Base-by-base conservation (phyloP, 2,113 vertebrate genomes). In the Periophthalmodon schlosseri region DNA sequence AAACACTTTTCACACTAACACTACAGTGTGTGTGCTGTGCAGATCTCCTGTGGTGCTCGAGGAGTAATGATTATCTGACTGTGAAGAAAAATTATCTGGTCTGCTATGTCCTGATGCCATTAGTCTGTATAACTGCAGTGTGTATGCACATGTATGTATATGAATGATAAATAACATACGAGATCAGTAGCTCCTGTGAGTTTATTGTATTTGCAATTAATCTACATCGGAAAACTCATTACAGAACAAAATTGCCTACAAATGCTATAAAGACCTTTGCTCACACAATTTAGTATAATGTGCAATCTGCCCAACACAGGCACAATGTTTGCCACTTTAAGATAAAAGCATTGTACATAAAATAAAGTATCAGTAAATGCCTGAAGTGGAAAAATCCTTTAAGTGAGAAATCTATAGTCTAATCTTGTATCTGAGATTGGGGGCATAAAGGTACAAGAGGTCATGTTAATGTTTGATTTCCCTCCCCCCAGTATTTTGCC, bases 171-270 rank as follows among this genome's bases (percentile, higher is more conserved):
- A 61, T 18, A 24, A 4, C 11, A 70, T 13, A 79, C 74, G 13
- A 69, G 63, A 23, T 4, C 54, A 69, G 69, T 21, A 67, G 56
- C 75, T 58, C 58, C 63, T 56, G 34, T 71, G 58, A 70, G 20
- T 20, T 65, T 21, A 67, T 70, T 69, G 50, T 83, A 76, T 23
- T 56, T 20, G 33, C 7, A 77, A 82, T 80, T 83, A 77, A 78
- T 83, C 58, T 57, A 61, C n/a, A 84, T 54, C 24, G 80, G 12
- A 79, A 80, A 79, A 74, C 16, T 68, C 64, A 84, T 86, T 83
- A 85, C 5, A 76, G 28, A 73, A 67, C 65, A 39, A 20, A 50
- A 46, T 7, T 5, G 21, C 36, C 56, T 13, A 34, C 52, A 80
- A 79, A 21, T 14, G 39, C 75, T 58, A 79, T 34, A 73, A 72